Evolutionary conservation across 2,113 vertebrate genomes (phyloP).

Genomic region (Etheostoma cragini): DNA sequence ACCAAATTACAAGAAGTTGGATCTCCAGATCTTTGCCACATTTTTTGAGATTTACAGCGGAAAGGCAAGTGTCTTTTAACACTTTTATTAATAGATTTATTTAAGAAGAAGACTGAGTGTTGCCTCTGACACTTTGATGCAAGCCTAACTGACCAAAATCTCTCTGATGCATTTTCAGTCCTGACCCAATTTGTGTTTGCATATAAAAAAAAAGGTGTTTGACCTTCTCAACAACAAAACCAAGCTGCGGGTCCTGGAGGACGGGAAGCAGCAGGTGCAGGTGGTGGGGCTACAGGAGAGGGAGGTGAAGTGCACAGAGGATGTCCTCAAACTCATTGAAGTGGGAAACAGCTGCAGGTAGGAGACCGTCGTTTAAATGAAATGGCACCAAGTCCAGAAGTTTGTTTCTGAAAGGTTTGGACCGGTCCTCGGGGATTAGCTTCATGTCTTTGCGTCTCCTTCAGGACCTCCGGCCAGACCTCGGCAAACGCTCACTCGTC

Average conservation of each 20-base stretch:
- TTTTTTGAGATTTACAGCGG: slow-evolving; percentile 99
- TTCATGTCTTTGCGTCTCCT: neutral
- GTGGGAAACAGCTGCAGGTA: slow-evolving; percentile 99
- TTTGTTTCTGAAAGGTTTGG: neutral
- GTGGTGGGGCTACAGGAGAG: slow-evolving; percentile 96
- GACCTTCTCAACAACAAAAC: slow-evolving; percentile 96
- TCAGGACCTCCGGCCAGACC: slow-evolving; percentile 97
- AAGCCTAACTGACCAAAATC: no score
- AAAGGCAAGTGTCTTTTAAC: slow-evolving; percentile 84
- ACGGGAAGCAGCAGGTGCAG: slow-evolving; percentile 98
- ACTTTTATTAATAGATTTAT: neutral
- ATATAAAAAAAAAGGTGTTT: slow-evolving; percentile 87
- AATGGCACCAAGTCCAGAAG: neutral
- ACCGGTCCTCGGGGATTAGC: neutral
- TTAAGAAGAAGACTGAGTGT: neutral
- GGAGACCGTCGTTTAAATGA: neutral
- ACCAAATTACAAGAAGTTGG: slow-evolving; percentile 95
- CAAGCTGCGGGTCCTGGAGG: slow-evolving; percentile 95
- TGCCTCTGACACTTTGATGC: neutral
- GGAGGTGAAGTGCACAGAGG: slow-evolving; percentile 97
- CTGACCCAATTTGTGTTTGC: neutral
- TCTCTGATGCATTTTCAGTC: no score
- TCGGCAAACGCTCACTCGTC: slow-evolving; percentile 97
- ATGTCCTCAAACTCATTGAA: slow-evolving; percentile 97
- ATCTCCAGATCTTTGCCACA: slow-evolving; percentile 96